These are phyloP conservation scores for Chauna torquata DNA, from an alignment of 2,113 vertebrate species.

Conservation along the genomic window DNA sequence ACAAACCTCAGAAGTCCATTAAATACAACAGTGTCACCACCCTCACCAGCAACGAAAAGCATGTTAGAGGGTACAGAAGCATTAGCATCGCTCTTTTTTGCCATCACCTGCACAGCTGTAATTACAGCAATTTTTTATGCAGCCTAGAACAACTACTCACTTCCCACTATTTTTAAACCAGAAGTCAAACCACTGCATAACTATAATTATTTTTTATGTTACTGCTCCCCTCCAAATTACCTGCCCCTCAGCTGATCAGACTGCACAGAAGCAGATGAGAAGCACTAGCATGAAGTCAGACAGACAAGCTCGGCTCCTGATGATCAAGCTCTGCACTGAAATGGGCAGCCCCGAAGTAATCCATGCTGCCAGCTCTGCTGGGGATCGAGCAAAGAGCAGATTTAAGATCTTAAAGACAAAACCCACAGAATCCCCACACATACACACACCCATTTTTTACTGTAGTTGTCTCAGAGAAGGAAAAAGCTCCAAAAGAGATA, in stretches of 20 bases:
- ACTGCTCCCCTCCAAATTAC: background rate
- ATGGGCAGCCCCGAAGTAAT: background rate
- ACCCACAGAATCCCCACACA: background rate
- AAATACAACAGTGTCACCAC: background rate
- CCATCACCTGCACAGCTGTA: background rate
- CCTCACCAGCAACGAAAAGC: background rate
- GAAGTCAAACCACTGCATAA: background rate
- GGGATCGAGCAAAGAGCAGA: background rate
- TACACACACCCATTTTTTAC: background rate
- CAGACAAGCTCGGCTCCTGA: background rate
- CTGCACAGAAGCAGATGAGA: background rate
- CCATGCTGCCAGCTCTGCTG: background rate
- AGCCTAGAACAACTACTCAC: background rate
- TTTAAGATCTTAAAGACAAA: background rate
- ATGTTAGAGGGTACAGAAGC: background rate
- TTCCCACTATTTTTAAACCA: background rate
- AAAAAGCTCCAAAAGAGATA: background rate
- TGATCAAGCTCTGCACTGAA: background rate
- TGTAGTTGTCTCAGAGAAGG: background rate
- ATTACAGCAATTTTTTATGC: background rate
- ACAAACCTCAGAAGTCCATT: background rate
- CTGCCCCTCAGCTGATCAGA: background rate
- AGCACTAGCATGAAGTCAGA: background rate
- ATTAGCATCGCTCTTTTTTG: background rate
- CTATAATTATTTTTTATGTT: background rate